A percentile compares a stretch with the other conserved stretches of the same genome.
These are phyloP conservation scores for Carposina sasakii DNA, from an alignment of 1,140 invertebrate genomes.

Conservation along the genomic window DNA sequence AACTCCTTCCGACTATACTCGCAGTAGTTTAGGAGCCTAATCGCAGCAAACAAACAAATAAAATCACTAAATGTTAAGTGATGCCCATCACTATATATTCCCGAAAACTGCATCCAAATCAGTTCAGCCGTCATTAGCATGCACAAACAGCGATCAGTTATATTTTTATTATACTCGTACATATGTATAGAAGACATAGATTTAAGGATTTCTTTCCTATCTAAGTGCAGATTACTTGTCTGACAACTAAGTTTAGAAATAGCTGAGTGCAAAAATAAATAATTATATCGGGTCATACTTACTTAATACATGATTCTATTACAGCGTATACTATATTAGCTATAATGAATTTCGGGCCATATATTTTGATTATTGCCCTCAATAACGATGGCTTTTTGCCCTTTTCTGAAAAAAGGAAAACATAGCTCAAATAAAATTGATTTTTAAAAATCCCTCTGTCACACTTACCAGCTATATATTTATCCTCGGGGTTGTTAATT, in stretches of 20 bases:
- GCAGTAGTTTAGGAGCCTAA: no score
- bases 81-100: no score
- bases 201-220: neutral
- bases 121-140: no score
- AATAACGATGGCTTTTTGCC: conserved; percentile 46
- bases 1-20: no score
- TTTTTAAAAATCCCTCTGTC: neutral
- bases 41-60: no score
- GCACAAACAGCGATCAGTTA: no score
- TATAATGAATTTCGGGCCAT: conserved; percentile 43
- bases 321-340: conserved; percentile 42
- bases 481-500: neutral
- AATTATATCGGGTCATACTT: conserved; percentile 12
- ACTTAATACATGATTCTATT: conserved; percentile 38
- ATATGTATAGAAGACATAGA: conserved; percentile 5
- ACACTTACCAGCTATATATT: neutral
- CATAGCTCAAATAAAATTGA: neutral
- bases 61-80: no score
- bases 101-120: no score
- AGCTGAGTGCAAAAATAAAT: neutral
- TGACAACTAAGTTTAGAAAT: neutral
- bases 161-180: no score
- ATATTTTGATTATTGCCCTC: conserved; percentile 38
- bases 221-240: neutral
- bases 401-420: conserved; percentile 34